Conservation (phyloP, 2,797 vertebrate species). For the Pseudochirops cupreus region DNA sequence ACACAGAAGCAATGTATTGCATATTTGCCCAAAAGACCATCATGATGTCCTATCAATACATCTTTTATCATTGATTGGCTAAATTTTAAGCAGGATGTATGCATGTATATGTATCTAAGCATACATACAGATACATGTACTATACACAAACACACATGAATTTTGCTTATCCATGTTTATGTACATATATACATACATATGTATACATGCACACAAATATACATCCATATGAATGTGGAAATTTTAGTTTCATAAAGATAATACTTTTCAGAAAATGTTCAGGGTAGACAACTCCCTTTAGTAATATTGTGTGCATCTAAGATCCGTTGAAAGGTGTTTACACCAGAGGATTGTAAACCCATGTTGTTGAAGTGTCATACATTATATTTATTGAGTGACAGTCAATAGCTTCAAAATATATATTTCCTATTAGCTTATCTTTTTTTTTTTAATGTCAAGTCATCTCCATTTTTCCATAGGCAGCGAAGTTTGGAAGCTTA, state of each 20-base stretch:
- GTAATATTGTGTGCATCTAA: neutral
- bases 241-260: neutral
- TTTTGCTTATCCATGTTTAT: too few species aligned
- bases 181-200: neutral
- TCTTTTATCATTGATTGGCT: neutral
- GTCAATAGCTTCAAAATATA: constrained; percentile 17
- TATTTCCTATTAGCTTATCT: constrained; percentile 1
- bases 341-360: constrained; percentile 21
- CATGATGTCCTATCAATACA: neutral
- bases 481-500: constrained; percentile 7
- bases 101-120: too few species aligned
- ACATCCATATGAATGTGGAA: neutral
- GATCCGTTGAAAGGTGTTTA: neutral
- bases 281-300: neutral
- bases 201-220: neutral
- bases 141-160: too few species aligned
- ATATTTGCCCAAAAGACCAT: neutral
- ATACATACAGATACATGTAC: neutral
- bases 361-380: neutral
- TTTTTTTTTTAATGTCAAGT: neutral
- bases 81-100: neutral
- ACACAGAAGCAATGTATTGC: neutral
- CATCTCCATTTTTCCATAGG: neutral
- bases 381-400: constrained; percentile 37
- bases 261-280: neutral